Evolutionary conservation across 2,888 invertebrate species (phyloP), one percentile per base, ranked within the genome.

Genomic region (Alviniconcha strummeri): DNA sequence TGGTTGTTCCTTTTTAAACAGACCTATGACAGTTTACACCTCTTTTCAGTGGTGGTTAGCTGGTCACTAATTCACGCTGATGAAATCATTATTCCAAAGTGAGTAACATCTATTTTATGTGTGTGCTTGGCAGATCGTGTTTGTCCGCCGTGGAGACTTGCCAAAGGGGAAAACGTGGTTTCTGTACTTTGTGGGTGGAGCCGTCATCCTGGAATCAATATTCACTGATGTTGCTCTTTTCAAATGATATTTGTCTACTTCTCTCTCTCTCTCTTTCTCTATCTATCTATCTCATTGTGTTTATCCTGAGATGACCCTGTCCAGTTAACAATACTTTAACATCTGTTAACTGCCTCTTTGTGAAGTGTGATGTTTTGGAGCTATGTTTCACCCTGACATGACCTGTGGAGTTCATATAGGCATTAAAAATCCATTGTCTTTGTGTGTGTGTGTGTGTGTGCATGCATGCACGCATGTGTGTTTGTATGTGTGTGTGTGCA

Each of bases 141-240:
- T 92, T 81, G 90, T 92, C 52, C 88, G 92, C 0, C 87, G 88
- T 79, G 91, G 90, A 56, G 91, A 92, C 60, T 86, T 92, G 17
- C 91, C 91, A 1, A 86, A 89, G 71, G 90, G 89, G 54, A 92
- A 92, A 80, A 86, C 90, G 6, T 92, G 92, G 92, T 92, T 92
- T 84, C 87, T 92, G 9, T 92, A 92, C 82, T 89, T 91, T 85
- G 91, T 92, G 74, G 92, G 92, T 36, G 87, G 83, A 5, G 90
- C 91, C 80, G 88, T 92, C 19, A 89, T 92, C 54, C 81, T 92
- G 15, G 92, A 92, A 79, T 88, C 91, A 13, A 89, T 92, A 8
- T 92, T 92, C 82, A 91, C 91, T 15, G 90, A 92, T 84, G 88
- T 92, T 77, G 84, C 91, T 36, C 82, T 92, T 13, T 91, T 88